These are phyloP conservation scores for Pseudanteris insignis DNA, from an alignment of 2,888 invertebrate genomes.

Conservation along the genomic window DNA sequence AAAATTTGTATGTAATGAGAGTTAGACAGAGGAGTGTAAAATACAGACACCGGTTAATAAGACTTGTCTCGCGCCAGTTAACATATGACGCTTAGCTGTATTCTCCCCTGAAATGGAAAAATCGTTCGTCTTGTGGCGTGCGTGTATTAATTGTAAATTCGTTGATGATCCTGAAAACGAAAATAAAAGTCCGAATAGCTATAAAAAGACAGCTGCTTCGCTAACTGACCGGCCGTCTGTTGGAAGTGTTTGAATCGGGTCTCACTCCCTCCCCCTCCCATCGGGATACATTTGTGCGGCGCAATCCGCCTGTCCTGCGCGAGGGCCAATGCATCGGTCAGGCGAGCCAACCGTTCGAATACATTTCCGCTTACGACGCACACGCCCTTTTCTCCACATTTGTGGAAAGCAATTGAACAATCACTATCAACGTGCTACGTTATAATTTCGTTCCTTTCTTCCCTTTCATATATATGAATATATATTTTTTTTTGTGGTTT, in stretches of 20 bases:
- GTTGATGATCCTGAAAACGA: conserved; percentile 33
- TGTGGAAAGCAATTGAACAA: conserved; percentile 39
- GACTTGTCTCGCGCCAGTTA: too few relatives aligned
- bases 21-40: too few relatives aligned
- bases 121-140: conserved; percentile 3
- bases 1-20: conserved; percentile 10
- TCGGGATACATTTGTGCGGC: conserved; percentile 50
- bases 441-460: neutral
- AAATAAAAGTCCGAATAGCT: conserved; percentile 47
- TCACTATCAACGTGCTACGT: conserved; percentile 24
- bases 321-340: conserved; percentile 42
- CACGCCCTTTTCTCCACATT: conserved; percentile 40
- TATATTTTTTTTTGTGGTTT: too few relatives aligned
- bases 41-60: too few relatives aligned
- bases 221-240: conserved; percentile 55
- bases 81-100: neutral
- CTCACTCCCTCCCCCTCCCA: conserved; percentile 50
- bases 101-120: conserved; percentile 20
- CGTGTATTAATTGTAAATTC: conserved; percentile 19
- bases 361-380: conserved; percentile 48
- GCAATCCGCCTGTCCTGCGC: conserved; percentile 47
- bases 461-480: too few relatives aligned
- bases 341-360: conserved; percentile 47
- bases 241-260: conserved; percentile 47
- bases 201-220: conserved; percentile 58